Conservation (phyloP, 2,797 vertebrate species). For the Gymnopithys bicolor region DNA sequence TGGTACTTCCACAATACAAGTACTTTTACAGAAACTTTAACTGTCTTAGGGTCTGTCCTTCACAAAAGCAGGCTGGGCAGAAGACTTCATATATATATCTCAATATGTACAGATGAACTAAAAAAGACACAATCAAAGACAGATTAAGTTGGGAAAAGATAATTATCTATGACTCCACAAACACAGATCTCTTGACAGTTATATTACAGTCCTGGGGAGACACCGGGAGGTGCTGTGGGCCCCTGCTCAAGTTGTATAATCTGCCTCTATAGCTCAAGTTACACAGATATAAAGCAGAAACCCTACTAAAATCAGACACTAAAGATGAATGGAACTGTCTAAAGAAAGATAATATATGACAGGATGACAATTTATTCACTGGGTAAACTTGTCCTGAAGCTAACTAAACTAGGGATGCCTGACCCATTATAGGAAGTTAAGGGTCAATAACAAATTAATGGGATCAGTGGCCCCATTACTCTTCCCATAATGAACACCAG, state of each 20-base stretch:
- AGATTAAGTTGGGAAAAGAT: not conserved
- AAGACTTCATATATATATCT: not conserved
- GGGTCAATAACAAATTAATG: conserved; percentile 71
- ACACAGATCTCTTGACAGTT: not conserved
- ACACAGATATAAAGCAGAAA: not conserved
- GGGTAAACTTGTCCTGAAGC: conserved; percentile 38
- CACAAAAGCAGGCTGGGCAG: not conserved
- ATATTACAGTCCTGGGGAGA: not conserved
- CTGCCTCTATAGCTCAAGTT: not conserved
- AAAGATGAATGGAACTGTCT: conserved; percentile 1
- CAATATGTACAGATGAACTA: not conserved
- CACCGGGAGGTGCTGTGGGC: not conserved
- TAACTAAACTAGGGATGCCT: not conserved
- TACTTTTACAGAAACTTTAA: not conserved
- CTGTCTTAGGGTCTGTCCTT: not conserved
- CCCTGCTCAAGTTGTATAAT: not conserved
- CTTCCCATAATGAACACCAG: conserved; percentile 54
- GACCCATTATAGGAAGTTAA: conserved; percentile 44
- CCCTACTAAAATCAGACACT: conserved; percentile 14
- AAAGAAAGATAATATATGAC: conserved; percentile 12
- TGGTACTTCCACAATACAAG: rapidly evolving
- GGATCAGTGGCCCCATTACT: conserved; percentile 69
- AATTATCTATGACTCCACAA: not conserved
- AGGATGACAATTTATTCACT: conserved; percentile 9
- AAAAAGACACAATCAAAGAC: not conserved